Evolutionary conservation across 2,797 vertebrate genomes (phyloP).

Genomic region (Cirrhinus molitorella): DNA sequence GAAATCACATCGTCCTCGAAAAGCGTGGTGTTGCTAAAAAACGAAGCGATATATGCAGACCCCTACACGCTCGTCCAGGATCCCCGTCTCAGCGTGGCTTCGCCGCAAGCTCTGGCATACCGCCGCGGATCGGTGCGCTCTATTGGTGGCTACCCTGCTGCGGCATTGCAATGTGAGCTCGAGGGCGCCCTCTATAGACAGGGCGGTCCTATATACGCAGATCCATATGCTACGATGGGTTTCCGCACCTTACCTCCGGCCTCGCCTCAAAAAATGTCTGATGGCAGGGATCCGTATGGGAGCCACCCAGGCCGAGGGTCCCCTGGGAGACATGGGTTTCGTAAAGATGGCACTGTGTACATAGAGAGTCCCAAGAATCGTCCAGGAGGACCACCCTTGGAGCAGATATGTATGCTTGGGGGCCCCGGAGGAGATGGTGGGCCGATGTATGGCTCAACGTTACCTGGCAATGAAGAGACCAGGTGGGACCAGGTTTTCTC

Average conservation of each 20-base stretch:
- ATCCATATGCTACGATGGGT: conserved; percentile 77
- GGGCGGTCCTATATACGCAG: conserved; percentile 80
- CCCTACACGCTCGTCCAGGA: conserved; percentile 91
- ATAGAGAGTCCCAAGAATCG: conserved; percentile 87
- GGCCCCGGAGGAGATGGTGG: conserved; percentile 74
- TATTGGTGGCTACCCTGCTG: conserved; percentile 92
- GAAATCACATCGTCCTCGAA: conserved; percentile 84
- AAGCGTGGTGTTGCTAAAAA: conserved; percentile 92
- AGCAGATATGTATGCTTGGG: conserved; percentile 88
- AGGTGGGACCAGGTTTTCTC: conserved; percentile 76
- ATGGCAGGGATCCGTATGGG: conserved; percentile 85
- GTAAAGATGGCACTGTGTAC: conserved; percentile 92
- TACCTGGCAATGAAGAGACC: conserved; percentile 91
- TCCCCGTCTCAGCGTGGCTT: conserved; percentile 88
- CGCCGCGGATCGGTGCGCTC: conserved; percentile 91
- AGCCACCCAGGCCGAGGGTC: conserved; percentile 89
- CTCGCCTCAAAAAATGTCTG: conserved; percentile 91
- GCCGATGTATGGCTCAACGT: conserved; percentile 80
- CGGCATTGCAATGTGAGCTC: conserved; percentile 91
- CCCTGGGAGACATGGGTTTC: conserved; percentile 89
- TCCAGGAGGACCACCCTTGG: conserved; percentile 72
- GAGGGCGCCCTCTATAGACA: conserved; percentile 91
- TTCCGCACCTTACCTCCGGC: conserved; percentile 88
- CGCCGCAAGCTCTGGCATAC: conserved; percentile 90
- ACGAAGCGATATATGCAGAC: conserved; percentile 92